phyloP scores from a whole-genome alignment of 2,797 vertebrate genomes.

The Tauraco hartlaubi region DNA sequence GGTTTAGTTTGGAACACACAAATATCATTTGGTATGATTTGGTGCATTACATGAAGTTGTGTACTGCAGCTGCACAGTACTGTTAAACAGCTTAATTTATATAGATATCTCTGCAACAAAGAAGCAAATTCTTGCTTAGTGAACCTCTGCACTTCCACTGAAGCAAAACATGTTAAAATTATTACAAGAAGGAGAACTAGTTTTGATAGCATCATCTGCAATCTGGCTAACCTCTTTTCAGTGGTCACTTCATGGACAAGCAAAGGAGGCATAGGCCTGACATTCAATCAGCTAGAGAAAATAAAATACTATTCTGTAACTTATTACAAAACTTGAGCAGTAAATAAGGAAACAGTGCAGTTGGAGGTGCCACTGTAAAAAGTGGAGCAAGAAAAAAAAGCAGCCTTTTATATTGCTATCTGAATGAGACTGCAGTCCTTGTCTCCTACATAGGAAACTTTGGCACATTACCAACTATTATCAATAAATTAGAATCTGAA shows the following conservation, averaged over 20 bases:
- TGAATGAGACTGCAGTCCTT: background rate
- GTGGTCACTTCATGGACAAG: background rate
- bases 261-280: background rate
- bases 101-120: background rate
- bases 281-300: background rate
- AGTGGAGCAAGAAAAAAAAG: too few species aligned
- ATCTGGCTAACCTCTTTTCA: background rate
- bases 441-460: background rate
- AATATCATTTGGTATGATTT: background rate
- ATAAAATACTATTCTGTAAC: background rate
- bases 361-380: background rate
- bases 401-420: background rate
- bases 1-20: background rate
- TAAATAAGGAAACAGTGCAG: background rate
- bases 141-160: background rate
- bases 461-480: background rate
- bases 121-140: background rate
- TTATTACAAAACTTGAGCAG: background rate
- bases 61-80: background rate
- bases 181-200: background rate
- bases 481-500: background rate
- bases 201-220: background rate
- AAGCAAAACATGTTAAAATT: background rate
- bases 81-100: background rate
- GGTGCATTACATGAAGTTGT: background rate